Conservation (phyloP, 2,113 vertebrate genomes). For the Picathartes gymnocephalus region DNA sequence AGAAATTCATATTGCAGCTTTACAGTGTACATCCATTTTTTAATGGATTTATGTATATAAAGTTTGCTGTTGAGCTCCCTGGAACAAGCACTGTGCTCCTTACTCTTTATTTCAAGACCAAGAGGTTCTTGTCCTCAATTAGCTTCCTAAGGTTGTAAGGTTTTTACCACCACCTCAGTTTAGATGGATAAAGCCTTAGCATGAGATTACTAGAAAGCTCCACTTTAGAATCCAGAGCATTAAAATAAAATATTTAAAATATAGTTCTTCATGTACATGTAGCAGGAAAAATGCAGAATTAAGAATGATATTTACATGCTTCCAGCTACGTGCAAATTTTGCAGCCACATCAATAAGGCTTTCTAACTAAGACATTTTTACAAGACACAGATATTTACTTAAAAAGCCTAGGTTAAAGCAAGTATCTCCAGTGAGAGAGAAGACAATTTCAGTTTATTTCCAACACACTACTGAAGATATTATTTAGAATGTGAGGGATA, state of each 20-base stretch:
- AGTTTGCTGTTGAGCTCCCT: neutral
- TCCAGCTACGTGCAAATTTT: neutral
- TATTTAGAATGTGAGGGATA: neutral
- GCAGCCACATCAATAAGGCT: neutral
- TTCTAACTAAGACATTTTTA: neutral
- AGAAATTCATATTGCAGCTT: neutral
- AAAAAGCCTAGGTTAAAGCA: neutral
- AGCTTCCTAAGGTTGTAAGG: neutral
- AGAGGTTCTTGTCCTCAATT: neutral
- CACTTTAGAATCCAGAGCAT: neutral
- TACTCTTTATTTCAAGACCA: neutral
- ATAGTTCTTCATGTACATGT: fast-evolving
- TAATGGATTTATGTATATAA: neutral
- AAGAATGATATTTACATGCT: neutral
- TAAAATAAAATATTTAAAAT: neutral
- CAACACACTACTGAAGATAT: neutral
- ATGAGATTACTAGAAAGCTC: neutral
- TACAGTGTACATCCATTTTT: neutral
- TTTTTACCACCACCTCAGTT: neutral
- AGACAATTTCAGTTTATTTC: neutral
- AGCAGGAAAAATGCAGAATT: neutral
- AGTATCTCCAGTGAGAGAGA: neutral
- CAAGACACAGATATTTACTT: neutral
- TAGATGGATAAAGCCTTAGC: neutral
- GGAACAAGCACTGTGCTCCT: neutral